Conservation (phyloP, 2,797 vertebrate species). For the Acipenser oxyrinchus region DNA sequence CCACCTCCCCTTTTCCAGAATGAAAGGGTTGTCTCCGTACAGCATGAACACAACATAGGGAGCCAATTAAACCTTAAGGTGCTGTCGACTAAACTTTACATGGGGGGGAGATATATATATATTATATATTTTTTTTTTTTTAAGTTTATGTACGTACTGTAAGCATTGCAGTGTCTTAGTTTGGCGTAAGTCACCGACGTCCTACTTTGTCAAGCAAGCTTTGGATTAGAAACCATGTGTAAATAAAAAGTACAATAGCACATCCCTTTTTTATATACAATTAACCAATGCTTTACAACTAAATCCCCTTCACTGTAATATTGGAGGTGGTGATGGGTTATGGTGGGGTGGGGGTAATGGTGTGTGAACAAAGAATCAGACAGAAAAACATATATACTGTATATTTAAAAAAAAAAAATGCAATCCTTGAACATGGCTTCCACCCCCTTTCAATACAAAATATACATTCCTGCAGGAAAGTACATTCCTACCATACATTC, state of each 20-base stretch:
- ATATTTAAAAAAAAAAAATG: slow-evolving; percentile 26
- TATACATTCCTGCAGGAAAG: slow-evolving; percentile 81
- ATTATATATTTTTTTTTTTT: no score
- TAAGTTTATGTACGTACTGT: background rate
- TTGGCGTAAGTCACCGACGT: slow-evolving; percentile 55
- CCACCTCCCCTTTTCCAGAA: slow-evolving; percentile 43
- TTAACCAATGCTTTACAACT: slow-evolving; percentile 23
- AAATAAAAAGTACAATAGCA: slow-evolving; percentile 54
- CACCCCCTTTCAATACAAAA: slow-evolving; percentile 69
- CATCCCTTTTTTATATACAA: slow-evolving; percentile 47
- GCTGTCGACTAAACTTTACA: no score
- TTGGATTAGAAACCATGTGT: slow-evolving; percentile 58
- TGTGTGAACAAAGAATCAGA: slow-evolving; percentile 32
- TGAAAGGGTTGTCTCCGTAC: slow-evolving; percentile 9
- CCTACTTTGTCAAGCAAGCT: slow-evolving; percentile 50
- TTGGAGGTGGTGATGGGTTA: slow-evolving; percentile 2
- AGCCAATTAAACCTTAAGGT: no score
- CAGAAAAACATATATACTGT: slow-evolving; percentile 40
- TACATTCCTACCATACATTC: slow-evolving; percentile 96
- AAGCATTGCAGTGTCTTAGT: slow-evolving; percentile 24
- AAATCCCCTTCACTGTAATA: slow-evolving; percentile 29
- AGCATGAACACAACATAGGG: slow-evolving; percentile 10
- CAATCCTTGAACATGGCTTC: slow-evolving; percentile 51
- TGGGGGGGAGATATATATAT: no score
- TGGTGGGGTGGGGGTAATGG: slow-evolving; percentile 16